Evolutionary conservation across 2,113 vertebrate species (phyloP).

Genomic region (Neolamprologus hecqui): DNA sequence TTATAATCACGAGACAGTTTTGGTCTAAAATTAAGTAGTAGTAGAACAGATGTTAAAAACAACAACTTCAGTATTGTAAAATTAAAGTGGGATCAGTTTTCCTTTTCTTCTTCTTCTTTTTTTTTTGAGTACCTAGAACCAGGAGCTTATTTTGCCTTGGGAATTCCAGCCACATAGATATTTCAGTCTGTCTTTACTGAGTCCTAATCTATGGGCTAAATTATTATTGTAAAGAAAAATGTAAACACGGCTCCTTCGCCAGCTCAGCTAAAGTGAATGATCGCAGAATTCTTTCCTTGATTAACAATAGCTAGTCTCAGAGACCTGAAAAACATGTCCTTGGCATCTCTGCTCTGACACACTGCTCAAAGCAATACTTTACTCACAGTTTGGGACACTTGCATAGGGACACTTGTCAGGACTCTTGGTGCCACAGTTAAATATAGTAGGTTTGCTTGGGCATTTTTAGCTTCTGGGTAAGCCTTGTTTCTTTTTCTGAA

Average conservation of each 20-base stretch:
- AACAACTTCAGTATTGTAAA: not conserved
- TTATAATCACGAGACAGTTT: not conserved
- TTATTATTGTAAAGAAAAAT: not conserved
- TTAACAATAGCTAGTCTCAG: not conserved
- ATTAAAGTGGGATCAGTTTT: not conserved
- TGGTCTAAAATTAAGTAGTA: not conserved
- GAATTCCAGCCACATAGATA: not conserved
- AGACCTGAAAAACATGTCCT: not conserved
- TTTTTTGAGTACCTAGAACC: not conserved
- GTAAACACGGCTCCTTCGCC: accelerated
- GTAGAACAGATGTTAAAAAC: not conserved
- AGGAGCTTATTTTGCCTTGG: not conserved
- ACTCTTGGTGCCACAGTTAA: not conserved
- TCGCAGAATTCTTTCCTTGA: not conserved
- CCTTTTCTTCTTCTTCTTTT: not conserved
- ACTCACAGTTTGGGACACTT: not conserved
- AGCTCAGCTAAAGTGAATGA: not conserved
- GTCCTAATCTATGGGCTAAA: not conserved
- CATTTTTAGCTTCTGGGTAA: not conserved
- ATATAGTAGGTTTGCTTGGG: not conserved
- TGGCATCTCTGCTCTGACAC: not conserved
- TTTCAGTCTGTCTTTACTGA: not conserved
- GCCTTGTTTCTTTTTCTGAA: not conserved
- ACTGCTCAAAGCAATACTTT: not conserved
- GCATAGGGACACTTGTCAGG: not conserved